Evolutionary conservation across 2,888 invertebrate genomes (phyloP), one percentile per base, ranked within the genome.

Genomic region (Prosapia bicincta): DNA sequence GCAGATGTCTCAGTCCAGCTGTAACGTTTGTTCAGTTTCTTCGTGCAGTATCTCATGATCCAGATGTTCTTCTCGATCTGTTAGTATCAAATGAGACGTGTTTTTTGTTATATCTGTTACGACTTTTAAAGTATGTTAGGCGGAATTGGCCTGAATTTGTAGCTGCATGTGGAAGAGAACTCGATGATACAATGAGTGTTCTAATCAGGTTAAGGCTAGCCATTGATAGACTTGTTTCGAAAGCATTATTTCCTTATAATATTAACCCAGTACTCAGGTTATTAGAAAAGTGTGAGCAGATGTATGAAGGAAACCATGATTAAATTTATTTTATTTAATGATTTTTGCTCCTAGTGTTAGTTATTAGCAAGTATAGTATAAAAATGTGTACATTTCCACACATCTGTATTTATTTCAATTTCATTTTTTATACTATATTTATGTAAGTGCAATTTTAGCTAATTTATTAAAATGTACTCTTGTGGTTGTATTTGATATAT

Each of bases 11-110:
- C 71, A 95, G 94, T 86, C 96, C 96, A 0, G 91, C 93, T 75
- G 89, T 91, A 72, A 94, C 95, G n/a, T 95, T 96, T 82, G 90
- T 95, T 78, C 93, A 95, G 83, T 96, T 96, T 84, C 87, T 96
- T 28, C 90, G 92, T 81, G 92, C 94, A 74, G 94, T 95, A 13
- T 92, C 93, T 66, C 83, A 84, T 76, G 80, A 81, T 28, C 77
- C 79, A 20, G 80, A 82, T 73, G 80, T 82, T 65, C 85, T 96
- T 66, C 85, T 96, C 20, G 96, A 96, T 85, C 90, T 95, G 83
- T 88, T 96, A 79, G 94, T 96, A 20, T 95, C 94, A 83, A 96
- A 95, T 82, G 96, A 96, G 85, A 96, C 96, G 1, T 96, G 95
- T 84, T 96, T 96, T 83, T 86, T 96, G 74, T 85, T 96, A 43